phyloP scores from a whole-genome alignment of 2,888 invertebrate genomes.

The Brachycybe producta region DNA sequence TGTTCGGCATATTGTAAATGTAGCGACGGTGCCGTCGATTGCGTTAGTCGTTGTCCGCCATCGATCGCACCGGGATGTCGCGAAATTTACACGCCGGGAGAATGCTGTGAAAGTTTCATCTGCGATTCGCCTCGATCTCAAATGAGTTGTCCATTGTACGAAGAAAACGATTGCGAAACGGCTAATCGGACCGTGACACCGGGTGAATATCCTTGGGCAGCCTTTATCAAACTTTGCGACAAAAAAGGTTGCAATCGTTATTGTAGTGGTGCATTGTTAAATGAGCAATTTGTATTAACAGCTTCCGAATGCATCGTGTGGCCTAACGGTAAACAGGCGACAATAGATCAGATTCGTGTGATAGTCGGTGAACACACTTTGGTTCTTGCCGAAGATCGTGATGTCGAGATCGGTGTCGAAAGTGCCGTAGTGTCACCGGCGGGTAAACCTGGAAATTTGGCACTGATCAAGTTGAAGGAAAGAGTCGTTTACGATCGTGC shows the following conservation, averaged over 20 bases:
- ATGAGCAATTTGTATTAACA: slow-evolving; percentile 6
- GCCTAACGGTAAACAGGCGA: neutral
- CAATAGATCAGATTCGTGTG: slow-evolving; percentile 3
- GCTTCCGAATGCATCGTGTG: slow-evolving; percentile 9
- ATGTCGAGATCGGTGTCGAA: slow-evolving; percentile 10
- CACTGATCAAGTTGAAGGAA: slow-evolving; percentile 6
- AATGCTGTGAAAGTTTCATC: slow-evolving; percentile 9
- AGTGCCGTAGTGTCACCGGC: neutral
- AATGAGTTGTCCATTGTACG: slow-evolving; percentile 4
- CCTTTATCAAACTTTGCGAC: slow-evolving; percentile 12
- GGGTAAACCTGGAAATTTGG: neutral
- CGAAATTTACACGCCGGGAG: slow-evolving; percentile 8
- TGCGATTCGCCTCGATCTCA: neutral
- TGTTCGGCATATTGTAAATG: slow-evolving; percentile 6
- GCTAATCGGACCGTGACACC: slow-evolving; percentile 14
- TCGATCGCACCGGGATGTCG: neutral
- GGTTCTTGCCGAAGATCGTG: slow-evolving; percentile 8
- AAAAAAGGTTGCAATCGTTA: slow-evolving; percentile 1
- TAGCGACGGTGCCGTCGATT: neutral
- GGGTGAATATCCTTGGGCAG: slow-evolving; percentile 12
- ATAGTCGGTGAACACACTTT: slow-evolving; percentile 14
- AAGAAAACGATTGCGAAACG: slow-evolving; percentile 13
- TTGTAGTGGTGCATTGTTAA: slow-evolving; percentile 11
- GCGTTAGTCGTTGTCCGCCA: slow-evolving; percentile 14
- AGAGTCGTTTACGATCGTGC: slow-evolving; percentile 7